These are phyloP conservation scores for Neodiprion lecontei DNA, from an alignment of 1,140 invertebrate species.

Conservation along the genomic window DNA sequence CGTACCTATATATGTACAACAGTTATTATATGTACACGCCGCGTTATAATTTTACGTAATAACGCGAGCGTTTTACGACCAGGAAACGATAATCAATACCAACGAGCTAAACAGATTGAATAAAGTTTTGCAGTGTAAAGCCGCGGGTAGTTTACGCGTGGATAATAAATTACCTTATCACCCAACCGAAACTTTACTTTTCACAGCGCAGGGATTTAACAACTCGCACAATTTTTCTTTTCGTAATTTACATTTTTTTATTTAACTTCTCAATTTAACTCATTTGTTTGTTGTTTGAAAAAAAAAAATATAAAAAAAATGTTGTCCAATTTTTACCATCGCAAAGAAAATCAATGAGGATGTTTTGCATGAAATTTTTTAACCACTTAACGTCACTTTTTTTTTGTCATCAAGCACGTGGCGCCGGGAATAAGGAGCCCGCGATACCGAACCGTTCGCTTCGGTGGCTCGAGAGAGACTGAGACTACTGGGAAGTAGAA, in stretches of 20 bases:
- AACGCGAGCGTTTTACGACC: not conserved
- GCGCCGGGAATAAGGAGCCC: not conserved
- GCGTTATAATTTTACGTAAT: not conserved
- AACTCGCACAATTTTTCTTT: too few species aligned
- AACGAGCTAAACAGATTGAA: too few species aligned
- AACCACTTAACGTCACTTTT: not conserved
- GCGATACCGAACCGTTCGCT: not conserved
- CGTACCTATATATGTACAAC: not conserved
- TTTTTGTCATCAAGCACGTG: not conserved
- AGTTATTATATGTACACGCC: not conserved
- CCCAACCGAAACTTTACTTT: too few species aligned
- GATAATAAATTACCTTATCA: too few species aligned
- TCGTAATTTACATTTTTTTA: too few species aligned
- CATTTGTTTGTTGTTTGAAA: too few species aligned
- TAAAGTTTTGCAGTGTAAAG: too few species aligned
- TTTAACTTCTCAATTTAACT: too few species aligned
- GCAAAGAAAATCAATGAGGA: not conserved
- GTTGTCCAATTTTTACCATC: not conserved
- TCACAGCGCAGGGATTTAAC: too few species aligned
- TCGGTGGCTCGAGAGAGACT: conserved; percentile 1
- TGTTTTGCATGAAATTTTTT: not conserved
- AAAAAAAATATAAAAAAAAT: not conserved
- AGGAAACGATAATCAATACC: too few species aligned
- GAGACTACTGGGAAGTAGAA: conserved; percentile 1
- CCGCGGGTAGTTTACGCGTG: too few species aligned